Conservation (phyloP, 1,140 invertebrate species). For the Goniozus legneri region DNA sequence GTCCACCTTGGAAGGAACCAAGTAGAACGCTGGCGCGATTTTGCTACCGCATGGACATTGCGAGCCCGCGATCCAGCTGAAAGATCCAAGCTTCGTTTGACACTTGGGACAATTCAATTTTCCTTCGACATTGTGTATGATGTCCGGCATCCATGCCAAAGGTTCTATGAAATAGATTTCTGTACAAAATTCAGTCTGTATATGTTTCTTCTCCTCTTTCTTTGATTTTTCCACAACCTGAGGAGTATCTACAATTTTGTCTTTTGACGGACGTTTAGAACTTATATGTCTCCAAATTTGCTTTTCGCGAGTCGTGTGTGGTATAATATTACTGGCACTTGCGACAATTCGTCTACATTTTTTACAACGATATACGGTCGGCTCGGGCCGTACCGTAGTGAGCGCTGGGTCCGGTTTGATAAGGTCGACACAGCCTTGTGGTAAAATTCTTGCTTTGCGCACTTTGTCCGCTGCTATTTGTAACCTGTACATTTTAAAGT, state of each 20-base stretch:
- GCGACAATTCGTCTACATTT: slow-evolving; percentile 76
- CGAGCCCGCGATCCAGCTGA: slow-evolving; percentile 76
- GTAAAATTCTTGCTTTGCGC: slow-evolving; percentile 78
- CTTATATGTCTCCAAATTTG: slow-evolving; percentile 53
- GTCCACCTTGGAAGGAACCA: slow-evolving; percentile 82
- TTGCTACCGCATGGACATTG: slow-evolving; percentile 81
- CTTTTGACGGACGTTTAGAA: slow-evolving; percentile 27
- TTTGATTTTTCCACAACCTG: slow-evolving; percentile 34
- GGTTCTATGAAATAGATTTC: slow-evolving; percentile 79
- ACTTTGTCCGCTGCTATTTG: slow-evolving; percentile 76
- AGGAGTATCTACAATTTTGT: slow-evolving; percentile 24
- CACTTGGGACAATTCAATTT: slow-evolving; percentile 84
- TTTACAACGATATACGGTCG: slow-evolving; percentile 75
- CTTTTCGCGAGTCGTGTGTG: slow-evolving; percentile 60
- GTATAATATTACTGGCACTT: slow-evolving; percentile 72
- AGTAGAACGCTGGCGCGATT: slow-evolving; percentile 80
- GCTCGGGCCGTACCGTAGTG: slow-evolving; percentile 70
- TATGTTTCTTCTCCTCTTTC: slow-evolving; percentile 36
- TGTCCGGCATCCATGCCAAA: slow-evolving; percentile 75
- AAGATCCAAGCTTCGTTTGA: slow-evolving; percentile 73
- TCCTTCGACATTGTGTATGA: slow-evolving; percentile 66
- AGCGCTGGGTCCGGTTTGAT: slow-evolving; percentile 78
- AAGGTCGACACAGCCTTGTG: slow-evolving; percentile 70
- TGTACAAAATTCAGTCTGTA: slow-evolving; percentile 56
- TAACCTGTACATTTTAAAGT: slow-evolving; percentile 74